These are phyloP conservation scores for Galaxias olidus DNA, from an alignment of 2,797 vertebrate genomes.

Conservation along the genomic window DNA sequence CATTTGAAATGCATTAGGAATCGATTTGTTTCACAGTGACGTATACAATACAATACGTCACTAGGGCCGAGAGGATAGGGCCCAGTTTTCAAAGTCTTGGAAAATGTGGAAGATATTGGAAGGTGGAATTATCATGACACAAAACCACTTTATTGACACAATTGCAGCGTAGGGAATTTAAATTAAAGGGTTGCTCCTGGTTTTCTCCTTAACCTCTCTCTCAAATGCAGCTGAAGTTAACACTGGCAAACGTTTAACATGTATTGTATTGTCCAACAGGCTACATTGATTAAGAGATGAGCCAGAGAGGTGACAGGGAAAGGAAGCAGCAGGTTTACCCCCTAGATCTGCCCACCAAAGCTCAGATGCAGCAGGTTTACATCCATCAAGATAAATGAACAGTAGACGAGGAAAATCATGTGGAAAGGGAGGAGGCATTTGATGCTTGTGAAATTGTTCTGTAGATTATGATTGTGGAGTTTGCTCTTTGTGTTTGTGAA, in stretches of 20 bases:
- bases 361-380: conserved; percentile 86
- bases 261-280: conserved; percentile 97
- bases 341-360: conserved; percentile 89
- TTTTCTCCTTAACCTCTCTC: conserved; percentile 18
- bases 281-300: conserved; percentile 94
- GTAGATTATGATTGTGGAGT: conserved; percentile 69
- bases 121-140: too few relatives aligned
- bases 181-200: conserved; percentile 47
- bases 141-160: neutral
- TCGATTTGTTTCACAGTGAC: neutral
- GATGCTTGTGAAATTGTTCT: conserved; percentile 72
- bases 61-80: too few relatives aligned
- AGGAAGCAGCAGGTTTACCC: conserved; percentile 89
- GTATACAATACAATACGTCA: too few relatives aligned
- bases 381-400: conserved; percentile 84
- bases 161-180: conserved; percentile 3
- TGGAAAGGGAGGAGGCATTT: conserved; percentile 53
- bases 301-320: conserved; percentile 82
- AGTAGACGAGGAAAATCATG: conserved; percentile 59
- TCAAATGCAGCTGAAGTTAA: conserved; percentile 18
- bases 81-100: too few relatives aligned
- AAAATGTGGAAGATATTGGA: too few relatives aligned
- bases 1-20: too few relatives aligned
- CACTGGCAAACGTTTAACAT: conserved; percentile 88
- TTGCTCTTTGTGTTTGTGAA: conserved; percentile 77